Conservation (phyloP, 2,888 invertebrate species). For the Camptogramma bilineatum region DNA sequence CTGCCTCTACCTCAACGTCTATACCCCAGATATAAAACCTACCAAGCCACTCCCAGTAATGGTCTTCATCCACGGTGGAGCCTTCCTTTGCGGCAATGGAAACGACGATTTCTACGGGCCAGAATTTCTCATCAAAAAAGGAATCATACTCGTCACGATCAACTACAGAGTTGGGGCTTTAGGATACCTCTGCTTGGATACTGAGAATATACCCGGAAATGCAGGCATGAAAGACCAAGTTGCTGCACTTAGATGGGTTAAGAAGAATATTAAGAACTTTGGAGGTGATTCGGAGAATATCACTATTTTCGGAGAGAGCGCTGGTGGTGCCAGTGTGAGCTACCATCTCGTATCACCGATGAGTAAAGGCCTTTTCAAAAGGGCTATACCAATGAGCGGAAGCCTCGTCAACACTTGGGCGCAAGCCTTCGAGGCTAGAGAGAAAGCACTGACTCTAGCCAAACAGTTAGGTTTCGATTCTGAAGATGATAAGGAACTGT, state of each 20-base stretch:
- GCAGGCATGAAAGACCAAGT: conserved; percentile 81
- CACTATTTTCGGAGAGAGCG: conserved; percentile 78
- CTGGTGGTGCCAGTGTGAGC: conserved; percentile 63
- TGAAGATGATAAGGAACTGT: conserved; percentile 59
- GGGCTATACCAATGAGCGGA: conserved; percentile 89
- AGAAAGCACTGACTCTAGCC: conserved; percentile 65
- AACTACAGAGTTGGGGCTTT: conserved; percentile 73
- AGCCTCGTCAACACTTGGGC: conserved; percentile 84
- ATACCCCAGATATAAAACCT: conserved; percentile 62
- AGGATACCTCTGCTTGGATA: conserved; percentile 72
- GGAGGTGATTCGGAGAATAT: conserved; percentile 74
- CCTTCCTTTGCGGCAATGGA: conserved; percentile 62
- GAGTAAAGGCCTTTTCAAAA: conserved; percentile 71
- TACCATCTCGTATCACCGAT: conserved; percentile 75
- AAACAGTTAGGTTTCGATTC: conserved; percentile 61
- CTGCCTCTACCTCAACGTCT: conserved; percentile 75
- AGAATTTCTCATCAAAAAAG: conserved; percentile 66
- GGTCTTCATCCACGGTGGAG: conserved; percentile 75
- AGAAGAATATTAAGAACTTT: conserved; percentile 67
- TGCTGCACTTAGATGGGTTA: conserved; percentile 70
- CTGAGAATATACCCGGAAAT: conserved; percentile 73
- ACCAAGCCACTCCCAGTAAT: conserved; percentile 61
- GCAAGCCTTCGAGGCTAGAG: conserved; percentile 73
- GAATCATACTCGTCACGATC: conserved; percentile 69
- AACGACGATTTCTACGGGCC: conserved; percentile 67